Base-by-base conservation (phyloP, 2,888 invertebrate species). In the Phasia obesa region DNA sequence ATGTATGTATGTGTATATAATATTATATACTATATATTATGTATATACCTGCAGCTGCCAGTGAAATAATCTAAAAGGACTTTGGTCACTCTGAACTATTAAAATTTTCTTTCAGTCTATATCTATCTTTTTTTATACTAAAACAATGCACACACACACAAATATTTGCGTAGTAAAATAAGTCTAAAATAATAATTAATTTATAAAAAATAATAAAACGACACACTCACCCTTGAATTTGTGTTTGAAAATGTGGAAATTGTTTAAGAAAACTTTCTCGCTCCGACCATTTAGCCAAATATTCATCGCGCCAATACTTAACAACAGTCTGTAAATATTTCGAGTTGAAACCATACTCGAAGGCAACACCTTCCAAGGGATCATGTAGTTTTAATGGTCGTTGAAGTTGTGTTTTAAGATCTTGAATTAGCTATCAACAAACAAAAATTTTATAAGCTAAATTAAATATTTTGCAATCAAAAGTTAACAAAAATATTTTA, bases 271-370 rank as follows among this genome's bases (percentile, higher is more conserved):
- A 93, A 2, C 91, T 88, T 88, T 96, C 95, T 11, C 95, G 92
- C 65, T 94, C 93, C 27, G 90, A 89, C 95, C 95, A 96, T 55
- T 92, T 92, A 75, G 92, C 91, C 86, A 96, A 93, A 89, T 96
- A 97, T 38, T 93, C 93, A 44, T 94, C 94, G 13, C 93, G 93
- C 98, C 98, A 98, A 89, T 96, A 95, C 55, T 95, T 93, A 0
- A 96, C 89, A 7, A 97, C 92, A 84, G 93, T 93, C 13, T 93
- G 92, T 4, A 97, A 90, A 83, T 94, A 94, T 47, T 94, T 92
- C 0, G 94, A 92, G 87, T 96, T 96, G 88, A 97, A 95, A 2
- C 98, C 98, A 87, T 97, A 97, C 78, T 94, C 93, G 90, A 97
- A 97, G 6, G 93, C 94, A 0, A 92, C 91, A 60, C 93, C 93